These are phyloP conservation scores for Agonum fuliginosum DNA, from an alignment of 2,888 invertebrate genomes.

Conservation along the genomic window DNA sequence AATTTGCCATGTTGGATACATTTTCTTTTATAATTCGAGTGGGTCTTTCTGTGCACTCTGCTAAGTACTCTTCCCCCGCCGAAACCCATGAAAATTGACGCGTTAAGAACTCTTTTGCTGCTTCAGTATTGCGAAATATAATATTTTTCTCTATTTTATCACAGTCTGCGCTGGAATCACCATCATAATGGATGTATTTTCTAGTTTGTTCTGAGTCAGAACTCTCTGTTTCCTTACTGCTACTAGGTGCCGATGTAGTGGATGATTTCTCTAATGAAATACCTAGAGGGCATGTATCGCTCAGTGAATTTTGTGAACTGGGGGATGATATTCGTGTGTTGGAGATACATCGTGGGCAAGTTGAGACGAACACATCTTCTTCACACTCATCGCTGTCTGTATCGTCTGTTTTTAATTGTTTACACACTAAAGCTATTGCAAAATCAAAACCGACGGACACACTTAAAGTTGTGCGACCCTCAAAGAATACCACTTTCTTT, in stretches of 20 bases:
- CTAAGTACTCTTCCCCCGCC: constrained; percentile 80
- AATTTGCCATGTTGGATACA: constrained; percentile 83
- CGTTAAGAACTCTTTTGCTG: constrained; percentile 84
- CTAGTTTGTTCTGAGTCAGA: constrained; percentile 74
- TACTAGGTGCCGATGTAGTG: constrained; percentile 76
- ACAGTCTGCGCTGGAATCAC: constrained; percentile 61
- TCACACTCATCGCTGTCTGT: constrained; percentile 79
- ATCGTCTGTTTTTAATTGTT: constrained; percentile 70
- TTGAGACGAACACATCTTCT: constrained; percentile 80
- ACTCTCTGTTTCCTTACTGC: constrained; percentile 71
- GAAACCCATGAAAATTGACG: constrained; percentile 85
- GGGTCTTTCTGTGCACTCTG: constrained; percentile 80
- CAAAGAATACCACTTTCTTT: constrained; percentile 81
- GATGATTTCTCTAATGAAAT: constrained; percentile 78
- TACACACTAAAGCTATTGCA: constrained; percentile 83
- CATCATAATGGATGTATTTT: constrained; percentile 58
- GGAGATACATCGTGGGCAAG: constrained; percentile 80
- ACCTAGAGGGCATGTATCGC: constrained; percentile 80
- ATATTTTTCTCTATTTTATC: constrained; percentile 74
- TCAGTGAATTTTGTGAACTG: constrained; percentile 77
- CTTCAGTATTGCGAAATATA: constrained; percentile 85
- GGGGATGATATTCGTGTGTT: constrained; percentile 77
- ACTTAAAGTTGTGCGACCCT: constrained; percentile 80
- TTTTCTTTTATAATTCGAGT: constrained; percentile 83
- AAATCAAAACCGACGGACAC: constrained; percentile 86